Evolutionary conservation across 1,140 invertebrate genomes (phyloP), one percentile per base, ranked within the genome.

Genomic region (Lordiphosa clarofinis): DNA sequence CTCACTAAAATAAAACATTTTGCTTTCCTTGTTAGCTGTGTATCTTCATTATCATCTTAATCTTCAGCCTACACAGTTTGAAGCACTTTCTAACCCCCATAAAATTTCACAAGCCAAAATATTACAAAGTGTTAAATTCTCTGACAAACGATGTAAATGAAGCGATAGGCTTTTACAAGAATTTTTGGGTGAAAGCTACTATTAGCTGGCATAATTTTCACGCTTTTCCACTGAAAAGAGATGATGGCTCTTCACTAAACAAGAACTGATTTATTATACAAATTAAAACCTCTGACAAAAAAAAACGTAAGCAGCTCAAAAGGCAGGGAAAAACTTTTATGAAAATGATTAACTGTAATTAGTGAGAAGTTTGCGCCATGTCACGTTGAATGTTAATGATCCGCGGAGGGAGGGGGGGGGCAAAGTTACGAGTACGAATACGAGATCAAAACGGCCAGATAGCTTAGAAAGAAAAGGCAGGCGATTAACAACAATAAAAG

Each of bases 181-280:
- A 72, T 73, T 12, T 31, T 33, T 2, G 6, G 78, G 76, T 73
- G 76, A 82, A 82, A 82, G 76, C 78, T 66, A 46, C 53, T 67
- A 75, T 81, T 68, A 82, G 61, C 73, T 69, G 76, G 58, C 76
- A 82, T 76, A 84, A 82, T 82, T 82, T 82, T 82, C 76, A 82
- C 76, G 76, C 76, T 82, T 82, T 82, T 82, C 76, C 72, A 59
- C 58, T 65, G 69, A 82, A 71, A 43, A 31, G 28, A 31, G 6
- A 31, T 31, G 28, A 31, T 31, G 5, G 28, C 28, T 31, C 28
- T 31, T 8, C 28, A 31, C 28, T 31, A 31, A 31, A 74, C 43
- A 73, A 74, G 72, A 82, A 84, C 78, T 86, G 78, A 82, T 82
- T 82, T 78, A 82, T 76, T 84, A 82, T 73, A 75, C 73, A 82